A percentile compares a stretch with the other conserved stretches of the same genome.
Conservation (phyloP, 1,140 invertebrate genomes). For the Caenorhabditis remanei region DNA sequence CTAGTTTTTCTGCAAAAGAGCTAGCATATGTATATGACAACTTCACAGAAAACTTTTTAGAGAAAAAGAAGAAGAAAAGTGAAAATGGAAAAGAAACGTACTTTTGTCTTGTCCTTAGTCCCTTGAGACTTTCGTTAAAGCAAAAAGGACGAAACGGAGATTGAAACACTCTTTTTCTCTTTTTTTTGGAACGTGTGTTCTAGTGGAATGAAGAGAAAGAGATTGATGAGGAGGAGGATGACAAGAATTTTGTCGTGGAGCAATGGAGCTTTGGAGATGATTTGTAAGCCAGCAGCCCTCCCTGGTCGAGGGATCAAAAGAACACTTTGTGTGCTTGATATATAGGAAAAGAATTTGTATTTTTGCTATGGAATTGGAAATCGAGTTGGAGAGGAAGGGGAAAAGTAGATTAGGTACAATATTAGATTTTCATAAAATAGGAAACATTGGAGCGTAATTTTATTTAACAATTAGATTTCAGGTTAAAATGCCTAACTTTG, state of each 20-base stretch:
- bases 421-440: no score
- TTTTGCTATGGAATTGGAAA: no score
- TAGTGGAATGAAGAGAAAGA: constrained; percentile 17
- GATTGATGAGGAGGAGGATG: constrained; percentile 1
- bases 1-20: background rate
- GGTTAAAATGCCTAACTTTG: no score
- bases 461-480: no score
- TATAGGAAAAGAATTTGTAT: background rate
- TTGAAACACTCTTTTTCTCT: constrained; percentile 17
- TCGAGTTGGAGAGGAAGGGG: no score
- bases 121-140: background rate
- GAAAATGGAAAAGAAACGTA: constrained; percentile 4
- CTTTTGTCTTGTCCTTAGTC: background rate
- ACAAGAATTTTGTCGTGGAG: background rate
- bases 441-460: no score
- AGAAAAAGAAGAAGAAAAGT: background rate
- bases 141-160: constrained; percentile 33
- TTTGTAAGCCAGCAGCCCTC: background rate
- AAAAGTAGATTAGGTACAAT: no score
- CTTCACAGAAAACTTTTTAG: background rate
- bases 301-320: constrained; percentile 2
- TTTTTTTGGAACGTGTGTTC: constrained; percentile 38
- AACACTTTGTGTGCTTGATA: background rate
- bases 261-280: background rate
- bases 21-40: constrained; percentile 4